Conservation (phyloP, 2,888 invertebrate species). For the Allolobophora icterica region DNA sequence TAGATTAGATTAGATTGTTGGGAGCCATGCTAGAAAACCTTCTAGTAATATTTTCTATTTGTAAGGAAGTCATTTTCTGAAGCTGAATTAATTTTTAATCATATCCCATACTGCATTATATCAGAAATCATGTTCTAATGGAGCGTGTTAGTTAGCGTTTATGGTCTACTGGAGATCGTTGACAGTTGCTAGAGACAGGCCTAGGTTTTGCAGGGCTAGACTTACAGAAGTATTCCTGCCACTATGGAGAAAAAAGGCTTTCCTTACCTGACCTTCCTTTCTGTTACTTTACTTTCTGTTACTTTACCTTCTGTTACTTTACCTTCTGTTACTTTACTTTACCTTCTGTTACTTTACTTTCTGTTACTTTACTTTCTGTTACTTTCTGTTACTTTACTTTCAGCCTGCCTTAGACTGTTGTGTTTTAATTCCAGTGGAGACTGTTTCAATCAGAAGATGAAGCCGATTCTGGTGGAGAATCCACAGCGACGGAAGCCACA, state of each 20-base stretch:
- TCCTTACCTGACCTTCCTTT: not conserved
- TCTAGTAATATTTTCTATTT: no score
- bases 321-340: not conserved
- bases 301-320: not conserved
- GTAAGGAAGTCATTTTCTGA: no score
- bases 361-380: not conserved
- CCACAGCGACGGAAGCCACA: slow-evolving; percentile 73
- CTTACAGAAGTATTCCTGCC: not conserved
- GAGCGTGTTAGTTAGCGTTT: no score
- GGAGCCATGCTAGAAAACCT: no score
- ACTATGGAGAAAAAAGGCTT: not conserved
- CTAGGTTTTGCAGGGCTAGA: not conserved
- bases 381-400: not conserved
- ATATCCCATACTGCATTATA: no score
- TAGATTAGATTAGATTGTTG: no score
- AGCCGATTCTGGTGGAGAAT: slow-evolving; percentile 53
- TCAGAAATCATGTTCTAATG: no score
- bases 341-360: not conserved
- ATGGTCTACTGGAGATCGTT: not conserved
- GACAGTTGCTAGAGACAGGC: not conserved
- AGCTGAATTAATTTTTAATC: no score
- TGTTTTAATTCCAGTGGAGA: slow-evolving; percentile 71
- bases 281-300: not conserved
- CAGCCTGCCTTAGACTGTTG: no score
- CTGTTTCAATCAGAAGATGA: slow-evolving; percentile 76